Conservation (phyloP, 2,113 vertebrate genomes). For the Trematocara macrostoma region DNA sequence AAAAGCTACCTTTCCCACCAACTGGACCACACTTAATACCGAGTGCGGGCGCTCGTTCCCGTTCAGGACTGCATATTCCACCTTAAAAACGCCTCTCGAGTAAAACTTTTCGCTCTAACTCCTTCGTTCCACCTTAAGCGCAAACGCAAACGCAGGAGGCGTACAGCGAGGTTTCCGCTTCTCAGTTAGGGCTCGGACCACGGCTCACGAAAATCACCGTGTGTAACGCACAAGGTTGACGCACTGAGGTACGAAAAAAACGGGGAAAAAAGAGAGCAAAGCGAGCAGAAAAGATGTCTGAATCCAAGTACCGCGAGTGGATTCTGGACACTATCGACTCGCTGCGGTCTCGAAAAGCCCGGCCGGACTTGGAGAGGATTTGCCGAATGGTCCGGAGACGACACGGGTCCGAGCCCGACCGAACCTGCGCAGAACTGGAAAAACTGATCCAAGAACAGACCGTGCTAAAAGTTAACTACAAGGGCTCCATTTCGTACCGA, state of each 20-base stretch:
- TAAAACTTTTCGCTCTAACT: constrained; percentile 59
- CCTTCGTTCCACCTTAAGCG: constrained; percentile 77
- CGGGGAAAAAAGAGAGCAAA: constrained; percentile 22
- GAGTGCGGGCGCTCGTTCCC: constrained; percentile 20
- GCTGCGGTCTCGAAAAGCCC: constrained; percentile 87
- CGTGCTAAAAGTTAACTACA: constrained; percentile 90
- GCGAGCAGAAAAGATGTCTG: constrained; percentile 68
- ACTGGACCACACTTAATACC: not conserved
- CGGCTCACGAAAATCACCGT: constrained; percentile 71
- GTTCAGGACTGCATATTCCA: constrained; percentile 49
- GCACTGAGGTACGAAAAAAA: constrained; percentile 54
- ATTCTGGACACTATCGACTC: constrained; percentile 91
- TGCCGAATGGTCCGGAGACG: constrained; percentile 89
- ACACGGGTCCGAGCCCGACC: constrained; percentile 86
- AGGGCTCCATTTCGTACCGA: constrained; percentile 88
- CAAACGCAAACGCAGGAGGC: constrained; percentile 76
- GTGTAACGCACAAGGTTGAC: constrained; percentile 65
- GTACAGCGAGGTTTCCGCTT: constrained; percentile 76
- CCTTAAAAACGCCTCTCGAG: constrained; percentile 71
- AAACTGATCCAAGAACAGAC: constrained; percentile 86
- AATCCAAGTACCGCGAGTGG: constrained; percentile 84
- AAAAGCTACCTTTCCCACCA: not conserved
- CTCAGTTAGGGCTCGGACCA: constrained; percentile 75
- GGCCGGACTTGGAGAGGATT: constrained; percentile 90
- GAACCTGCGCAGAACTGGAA: constrained; percentile 86